Conservation (phyloP, 2,113 vertebrate genomes). For the Cyphomyrus plagiostoma region DNA sequence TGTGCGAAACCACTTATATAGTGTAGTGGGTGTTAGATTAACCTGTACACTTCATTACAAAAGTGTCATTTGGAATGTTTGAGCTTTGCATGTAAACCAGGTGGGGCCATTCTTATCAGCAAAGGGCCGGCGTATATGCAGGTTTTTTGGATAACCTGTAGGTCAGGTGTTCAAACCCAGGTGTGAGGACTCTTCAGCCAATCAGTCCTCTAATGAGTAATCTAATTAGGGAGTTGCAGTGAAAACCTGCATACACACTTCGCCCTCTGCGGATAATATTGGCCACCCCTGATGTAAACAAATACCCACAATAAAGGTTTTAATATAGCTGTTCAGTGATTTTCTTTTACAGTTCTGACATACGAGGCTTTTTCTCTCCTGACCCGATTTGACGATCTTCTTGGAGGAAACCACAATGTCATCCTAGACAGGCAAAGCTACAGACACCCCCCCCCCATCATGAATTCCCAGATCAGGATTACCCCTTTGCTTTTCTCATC, state of each 20-base stretch:
- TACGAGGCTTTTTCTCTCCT: neutral
- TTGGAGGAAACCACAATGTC: neutral
- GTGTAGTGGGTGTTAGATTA: neutral
- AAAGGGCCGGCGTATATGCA: no score
- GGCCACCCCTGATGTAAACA: neutral
- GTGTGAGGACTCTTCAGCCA: no score
- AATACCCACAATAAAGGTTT: neutral
- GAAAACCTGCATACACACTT: no score
- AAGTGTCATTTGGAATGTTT: neutral
- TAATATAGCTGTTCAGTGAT: neutral
- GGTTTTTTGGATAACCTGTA: no score
- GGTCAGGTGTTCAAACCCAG: no score
- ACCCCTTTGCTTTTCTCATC: constrained; percentile 21
- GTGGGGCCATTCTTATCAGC: no score
- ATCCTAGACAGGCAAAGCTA: neutral
- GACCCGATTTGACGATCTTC: neutral
- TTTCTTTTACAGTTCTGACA: neutral
- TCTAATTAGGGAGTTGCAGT: no score
- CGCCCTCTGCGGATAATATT: no score
- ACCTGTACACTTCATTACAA: neutral
- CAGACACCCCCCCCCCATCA: neutral
- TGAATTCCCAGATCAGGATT: neutral
- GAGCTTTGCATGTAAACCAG: neutral
- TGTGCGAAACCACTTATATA: neutral
- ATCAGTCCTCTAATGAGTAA: no score